Base-by-base conservation (phyloP, 2,113 vertebrate species). In the Microcebus murinus region DNA sequence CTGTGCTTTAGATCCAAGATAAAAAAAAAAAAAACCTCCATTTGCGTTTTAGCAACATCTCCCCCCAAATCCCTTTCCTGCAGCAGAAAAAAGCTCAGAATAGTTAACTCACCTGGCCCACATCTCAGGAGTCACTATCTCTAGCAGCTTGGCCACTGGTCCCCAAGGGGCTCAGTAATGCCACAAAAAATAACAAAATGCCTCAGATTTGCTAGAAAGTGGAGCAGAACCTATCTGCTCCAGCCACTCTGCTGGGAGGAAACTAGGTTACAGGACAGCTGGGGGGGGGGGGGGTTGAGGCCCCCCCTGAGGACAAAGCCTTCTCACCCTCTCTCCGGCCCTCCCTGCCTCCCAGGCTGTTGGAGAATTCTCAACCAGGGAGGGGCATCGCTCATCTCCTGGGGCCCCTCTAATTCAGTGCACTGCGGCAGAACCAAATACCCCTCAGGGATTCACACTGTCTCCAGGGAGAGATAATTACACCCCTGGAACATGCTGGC, bases 181-280 rank as follows among this genome's bases (percentile, higher is more conserved):
- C 91, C 70, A 59, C 63, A 36, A 48, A 48, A 92, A 77, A 57
- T 8, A 83, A 55, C 21, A 29, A 80, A 71, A 31, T 4, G 14
- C 2, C 76, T 90, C 71, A 65, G 76, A 55, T 81, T 65, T 86
- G 31, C 79, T 36, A 68, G 85, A 73, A 94, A 97, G 63, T 86
- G 31, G 82, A 74, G 27, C 95, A 80, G 76, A 71, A 55, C 57
- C 13, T 50, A 15, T 63, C n/a, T 59, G 80, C 67, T 71, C 76
- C 77, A 42, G 67, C 36, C 1, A 31, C 82, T 70, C 42, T 70
- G 31, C 86, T 36, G n/a, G 63, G 73, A 63, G 39, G 52, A 91
- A 95, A 90, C 34, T 57, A 87, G 89, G 92, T 94, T 80, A 92
- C 20, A 55, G 77, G 94, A 39, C 82, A 70, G 81, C 59, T 13